Conservation (phyloP, 2,797 vertebrate species). For the Silurus aristotelis region DNA sequence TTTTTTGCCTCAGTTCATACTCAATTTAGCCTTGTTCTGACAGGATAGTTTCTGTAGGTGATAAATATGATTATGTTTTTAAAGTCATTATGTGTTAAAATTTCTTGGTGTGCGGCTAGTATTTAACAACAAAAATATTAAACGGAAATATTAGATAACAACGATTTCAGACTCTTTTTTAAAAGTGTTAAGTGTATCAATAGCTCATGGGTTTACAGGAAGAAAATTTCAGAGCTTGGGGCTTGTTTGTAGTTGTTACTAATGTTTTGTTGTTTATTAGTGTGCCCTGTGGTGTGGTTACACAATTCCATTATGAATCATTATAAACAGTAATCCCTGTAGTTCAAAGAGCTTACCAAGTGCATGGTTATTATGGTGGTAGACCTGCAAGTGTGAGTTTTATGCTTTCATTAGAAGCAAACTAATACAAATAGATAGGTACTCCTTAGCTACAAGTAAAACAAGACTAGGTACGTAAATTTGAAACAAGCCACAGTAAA, state of each 20-base stretch:
- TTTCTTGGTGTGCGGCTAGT: neutral
- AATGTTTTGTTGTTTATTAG: neutral
- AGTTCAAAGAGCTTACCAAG: slow-evolving; percentile 29
- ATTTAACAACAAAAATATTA: neutral
- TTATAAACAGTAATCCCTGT: slow-evolving; percentile 41
- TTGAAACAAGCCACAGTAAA: neutral
- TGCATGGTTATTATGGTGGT: slow-evolving; percentile 32
- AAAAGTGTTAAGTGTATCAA: neutral
- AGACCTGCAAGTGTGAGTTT: neutral
- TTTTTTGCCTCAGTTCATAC: neutral
- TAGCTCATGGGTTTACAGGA: slow-evolving; percentile 3
- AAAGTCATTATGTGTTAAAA: too few relatives aligned
- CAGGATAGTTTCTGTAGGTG: neutral
- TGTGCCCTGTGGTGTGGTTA: slow-evolving; percentile 13
- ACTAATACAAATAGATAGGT: neutral
- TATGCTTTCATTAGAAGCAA: neutral
- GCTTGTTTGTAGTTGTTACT: neutral
- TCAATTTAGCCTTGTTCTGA: neutral
- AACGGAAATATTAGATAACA: neutral
- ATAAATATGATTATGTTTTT: neutral
- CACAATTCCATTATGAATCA: slow-evolving; percentile 38
- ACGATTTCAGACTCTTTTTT: neutral
- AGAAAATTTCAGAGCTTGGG: neutral
- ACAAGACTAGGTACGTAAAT: neutral
- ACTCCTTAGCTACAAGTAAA: neutral